Evolutionary conservation across 2,113 vertebrate species (phyloP), one percentile per base, ranked within the genome.

Genomic region (Taurulus bubalis): DNA sequence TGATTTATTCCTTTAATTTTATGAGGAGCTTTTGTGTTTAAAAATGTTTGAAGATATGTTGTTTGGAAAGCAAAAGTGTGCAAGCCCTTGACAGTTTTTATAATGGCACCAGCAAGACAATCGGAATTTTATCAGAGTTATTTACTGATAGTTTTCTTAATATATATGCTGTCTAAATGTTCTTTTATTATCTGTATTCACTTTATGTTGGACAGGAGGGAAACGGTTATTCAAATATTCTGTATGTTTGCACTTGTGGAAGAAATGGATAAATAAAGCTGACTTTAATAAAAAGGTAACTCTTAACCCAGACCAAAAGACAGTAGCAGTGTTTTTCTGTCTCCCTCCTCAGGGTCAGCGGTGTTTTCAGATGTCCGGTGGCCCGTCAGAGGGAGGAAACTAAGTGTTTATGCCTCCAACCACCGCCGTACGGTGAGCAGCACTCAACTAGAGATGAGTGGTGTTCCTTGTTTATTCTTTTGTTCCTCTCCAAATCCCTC

Each of bases 361-460:
- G 22, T 20, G 15, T 67, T 38, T 28, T 67, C 40, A 30, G 63
- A 26, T 12, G 12, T 68, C 73, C 51, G 34, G 30, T 45, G 11
- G n/a, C 24, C 6, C 40, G 6, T 60, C 26, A 53, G 24, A 42
- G 22, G 36, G 8, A 75, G 75, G 71, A 79, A 82, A 80, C 24
- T 58, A 60, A 36, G 8, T 80, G 72, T 74, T 85, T 85, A 74
- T 63, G 28, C 49, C 55, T 32, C 45, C 59, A 32, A 69, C 62
- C 66, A 18, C 16, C 16, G 63, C 32, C 6, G 7, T 9, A 53
- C 20, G 20, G 34, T 30, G 32, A 49, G 38, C 47, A 51, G 51
- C 38, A 16, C 30, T 60, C 51, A 24, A 2, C 42, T n/a, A 22
- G 34, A 58, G 49, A 75, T 77, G 63, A 80, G 73, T 42, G 34